These are phyloP conservation scores for Montipora sp. DNA, from an alignment of 64 coral and sea anemone genomes.

Conservation along the genomic window DNA sequence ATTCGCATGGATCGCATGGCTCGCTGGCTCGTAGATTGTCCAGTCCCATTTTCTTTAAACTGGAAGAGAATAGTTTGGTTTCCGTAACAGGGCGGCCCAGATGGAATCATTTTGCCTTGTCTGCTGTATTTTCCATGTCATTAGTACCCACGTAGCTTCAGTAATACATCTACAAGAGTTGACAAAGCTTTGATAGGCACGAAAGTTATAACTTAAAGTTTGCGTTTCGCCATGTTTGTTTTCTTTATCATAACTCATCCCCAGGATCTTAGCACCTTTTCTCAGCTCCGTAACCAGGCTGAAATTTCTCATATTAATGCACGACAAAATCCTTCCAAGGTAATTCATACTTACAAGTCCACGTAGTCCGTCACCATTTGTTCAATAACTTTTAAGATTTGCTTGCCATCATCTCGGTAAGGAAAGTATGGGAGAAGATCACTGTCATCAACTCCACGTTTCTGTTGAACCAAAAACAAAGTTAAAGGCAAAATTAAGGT, in stretches of 20 bases:
- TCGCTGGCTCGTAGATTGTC: too few species aligned
- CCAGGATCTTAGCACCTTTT: slow-evolving; percentile 22
- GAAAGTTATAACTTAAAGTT: not conserved
- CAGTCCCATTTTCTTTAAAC: too few species aligned
- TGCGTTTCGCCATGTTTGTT: slow-evolving; percentile 59
- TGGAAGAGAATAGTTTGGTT: too few species aligned
- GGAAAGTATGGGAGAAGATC: slow-evolving; percentile 20
- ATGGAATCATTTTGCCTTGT: slow-evolving; percentile 1
- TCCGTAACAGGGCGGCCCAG: not conserved
- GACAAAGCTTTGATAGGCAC: slow-evolving; percentile 33
- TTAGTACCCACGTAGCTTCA: slow-evolving; percentile 44
- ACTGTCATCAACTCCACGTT: slow-evolving; percentile 63
- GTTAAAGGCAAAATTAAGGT: too few species aligned
- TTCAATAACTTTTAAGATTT: slow-evolving; percentile 64
- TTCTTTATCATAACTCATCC: slow-evolving; percentile 15
- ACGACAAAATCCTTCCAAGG: not conserved
- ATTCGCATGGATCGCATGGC: too few species aligned
- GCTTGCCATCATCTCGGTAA: slow-evolving; percentile 61
- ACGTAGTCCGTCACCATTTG: slow-evolving; percentile 63
- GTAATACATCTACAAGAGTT: slow-evolving; percentile 21
- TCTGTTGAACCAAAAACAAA: not conserved
- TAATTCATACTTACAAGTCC: slow-evolving; percentile 63
- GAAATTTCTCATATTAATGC: slow-evolving; percentile 13
- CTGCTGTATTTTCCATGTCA: slow-evolving; percentile 54
- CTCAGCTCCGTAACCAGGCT: not conserved